Conservation (phyloP, 2,797 vertebrate species). For the Ptychobarbus kaznakovi region DNA sequence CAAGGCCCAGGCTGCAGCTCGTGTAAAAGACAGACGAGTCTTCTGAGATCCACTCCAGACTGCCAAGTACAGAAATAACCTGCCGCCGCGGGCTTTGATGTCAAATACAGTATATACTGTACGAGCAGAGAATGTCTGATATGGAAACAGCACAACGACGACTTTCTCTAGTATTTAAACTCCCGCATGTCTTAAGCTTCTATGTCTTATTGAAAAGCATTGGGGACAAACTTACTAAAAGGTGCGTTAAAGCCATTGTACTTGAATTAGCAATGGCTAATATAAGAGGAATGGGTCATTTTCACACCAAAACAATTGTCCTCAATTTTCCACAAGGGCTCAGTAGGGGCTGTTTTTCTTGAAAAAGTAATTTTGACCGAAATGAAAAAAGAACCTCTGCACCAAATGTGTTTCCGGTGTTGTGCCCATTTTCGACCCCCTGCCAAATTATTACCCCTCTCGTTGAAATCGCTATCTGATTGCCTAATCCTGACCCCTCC, state of each 20-base stretch:
- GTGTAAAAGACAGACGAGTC: not conserved
- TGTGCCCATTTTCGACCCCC: no score
- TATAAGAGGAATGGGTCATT: not conserved
- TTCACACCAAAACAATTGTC: not conserved
- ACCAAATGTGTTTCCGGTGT: not conserved
- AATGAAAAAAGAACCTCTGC: not conserved
- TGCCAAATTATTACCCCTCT: no score
- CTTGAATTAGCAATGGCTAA: not conserved
- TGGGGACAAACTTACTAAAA: not conserved
- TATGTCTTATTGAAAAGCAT: not conserved
- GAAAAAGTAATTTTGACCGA: not conserved
- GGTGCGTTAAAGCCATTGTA: not conserved
- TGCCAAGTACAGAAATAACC: slow-evolving; percentile 9
- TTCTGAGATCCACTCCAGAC: not conserved
- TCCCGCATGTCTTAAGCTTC: not conserved
- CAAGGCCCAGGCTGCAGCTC: slow-evolving; percentile 7
- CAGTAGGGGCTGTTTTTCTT: not conserved
- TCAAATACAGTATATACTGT: slow-evolving; percentile 13
- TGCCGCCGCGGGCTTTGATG: slow-evolving; percentile 1
- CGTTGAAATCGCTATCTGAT: no score
- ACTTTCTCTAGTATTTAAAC: not conserved
- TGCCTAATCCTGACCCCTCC: no score
- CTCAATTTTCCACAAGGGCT: not conserved
- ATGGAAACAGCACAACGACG: not conserved
- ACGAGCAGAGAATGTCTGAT: not conserved